These are phyloP conservation scores for Sprattus sprattus DNA, from an alignment of 2,113 vertebrate species.

Conservation along the genomic window DNA sequence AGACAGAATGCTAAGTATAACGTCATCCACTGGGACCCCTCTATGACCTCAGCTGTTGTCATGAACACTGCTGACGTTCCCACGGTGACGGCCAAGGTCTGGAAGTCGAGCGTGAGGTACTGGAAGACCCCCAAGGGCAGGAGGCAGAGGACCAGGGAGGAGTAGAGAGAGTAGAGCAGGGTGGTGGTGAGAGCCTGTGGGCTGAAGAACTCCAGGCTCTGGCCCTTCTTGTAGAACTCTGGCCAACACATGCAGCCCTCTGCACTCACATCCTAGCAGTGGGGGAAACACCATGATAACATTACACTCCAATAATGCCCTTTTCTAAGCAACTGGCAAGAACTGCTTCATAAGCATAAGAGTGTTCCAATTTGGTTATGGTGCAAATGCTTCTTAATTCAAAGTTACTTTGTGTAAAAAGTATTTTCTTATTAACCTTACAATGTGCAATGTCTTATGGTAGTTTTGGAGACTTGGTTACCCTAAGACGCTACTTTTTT, in stretches of 20 bases:
- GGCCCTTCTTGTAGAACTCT: slow-evolving; percentile 75
- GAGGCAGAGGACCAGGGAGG: slow-evolving; percentile 82
- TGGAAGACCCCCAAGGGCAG: slow-evolving; percentile 69
- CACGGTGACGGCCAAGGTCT: slow-evolving; percentile 79
- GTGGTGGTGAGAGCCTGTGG: slow-evolving; percentile 64
- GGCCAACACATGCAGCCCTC: slow-evolving; percentile 77
- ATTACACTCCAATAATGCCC: neutral
- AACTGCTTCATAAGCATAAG: neutral
- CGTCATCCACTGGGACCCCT: neutral
- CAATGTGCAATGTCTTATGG: too few species aligned
- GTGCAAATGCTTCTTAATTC: too few species aligned
- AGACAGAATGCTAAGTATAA: neutral
- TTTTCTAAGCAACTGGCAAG: neutral
- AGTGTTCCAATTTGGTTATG: neutral
- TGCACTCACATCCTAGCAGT: slow-evolving; percentile 77
- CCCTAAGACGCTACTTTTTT: too few species aligned
- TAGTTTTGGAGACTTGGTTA: too few species aligned
- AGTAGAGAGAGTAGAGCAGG: slow-evolving; percentile 71
- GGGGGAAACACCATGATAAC: neutral
- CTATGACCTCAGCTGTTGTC: slow-evolving; percentile 76
- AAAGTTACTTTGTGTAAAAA: too few species aligned
- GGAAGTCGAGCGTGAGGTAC: slow-evolving; percentile 70
- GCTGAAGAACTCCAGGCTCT: slow-evolving; percentile 78
- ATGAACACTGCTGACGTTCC: slow-evolving; percentile 74
- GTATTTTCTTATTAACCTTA: neutral